These are phyloP conservation scores for Oryzias melastigma DNA, from an alignment of 2,113 vertebrate species.

Conservation along the genomic window DNA sequence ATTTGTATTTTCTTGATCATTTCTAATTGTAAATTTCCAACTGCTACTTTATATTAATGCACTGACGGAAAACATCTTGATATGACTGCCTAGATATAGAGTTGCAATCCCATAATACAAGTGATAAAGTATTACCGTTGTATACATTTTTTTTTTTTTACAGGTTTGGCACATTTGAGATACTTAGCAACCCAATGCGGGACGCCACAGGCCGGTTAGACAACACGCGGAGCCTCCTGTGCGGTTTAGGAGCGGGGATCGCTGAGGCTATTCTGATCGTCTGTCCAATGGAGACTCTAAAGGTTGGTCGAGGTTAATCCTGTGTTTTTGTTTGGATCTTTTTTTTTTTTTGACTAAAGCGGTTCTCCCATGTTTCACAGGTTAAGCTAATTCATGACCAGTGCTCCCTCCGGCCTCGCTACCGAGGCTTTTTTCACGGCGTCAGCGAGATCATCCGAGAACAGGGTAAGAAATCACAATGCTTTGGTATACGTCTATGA, in stretches of 20 bases:
- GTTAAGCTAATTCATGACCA: conserved; percentile 84
- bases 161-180: conserved; percentile 82
- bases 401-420: conserved; percentile 75
- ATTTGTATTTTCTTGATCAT: too few relatives aligned
- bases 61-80: too few relatives aligned
- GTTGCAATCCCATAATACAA: too few relatives aligned
- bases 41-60: too few relatives aligned
- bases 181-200: conserved; percentile 78
- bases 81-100: too few relatives aligned
- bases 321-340: background rate
- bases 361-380: conserved; percentile 44
- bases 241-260: conserved; percentile 77
- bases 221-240: conserved; percentile 77
- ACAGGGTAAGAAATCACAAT: conserved; percentile 64
- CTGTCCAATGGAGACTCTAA: conserved; percentile 83
- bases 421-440: conserved; percentile 82
- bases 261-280: conserved; percentile 78
- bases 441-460: conserved; percentile 79
- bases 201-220: conserved; percentile 76
- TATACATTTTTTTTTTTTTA: too few relatives aligned
- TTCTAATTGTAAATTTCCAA: too few relatives aligned
- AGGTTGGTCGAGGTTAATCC: conserved; percentile 57
- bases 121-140: too few relatives aligned
- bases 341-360: background rate
- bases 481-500: background rate